A percentile compares a stretch with the other conserved stretches of the same genome.
Evolutionary conservation across 2,888 invertebrate genomes (phyloP).

Genomic region (Crioceris asparagi): DNA sequence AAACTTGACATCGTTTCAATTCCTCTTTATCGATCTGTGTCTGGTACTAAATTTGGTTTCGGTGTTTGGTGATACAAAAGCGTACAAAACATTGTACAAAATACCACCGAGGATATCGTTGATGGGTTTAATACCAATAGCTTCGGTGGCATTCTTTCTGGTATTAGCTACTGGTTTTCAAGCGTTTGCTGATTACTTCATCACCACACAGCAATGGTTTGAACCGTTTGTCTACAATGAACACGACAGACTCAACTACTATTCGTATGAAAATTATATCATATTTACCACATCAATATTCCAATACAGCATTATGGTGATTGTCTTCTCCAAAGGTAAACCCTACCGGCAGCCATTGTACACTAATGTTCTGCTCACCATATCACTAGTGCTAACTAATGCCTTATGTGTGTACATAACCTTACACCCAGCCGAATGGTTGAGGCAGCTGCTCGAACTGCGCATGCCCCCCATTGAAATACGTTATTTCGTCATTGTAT

Average conservation of each 20-base stretch:
- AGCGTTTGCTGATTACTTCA: conserved; percentile 37
- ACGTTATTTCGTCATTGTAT: conserved; percentile 38
- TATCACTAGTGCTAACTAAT: conserved; percentile 40
- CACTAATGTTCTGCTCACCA: conserved; percentile 45
- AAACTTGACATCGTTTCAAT: conserved; percentile 52
- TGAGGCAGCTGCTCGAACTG: conserved; percentile 49
- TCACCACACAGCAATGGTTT: conserved; percentile 47
- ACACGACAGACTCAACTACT: conserved; percentile 23
- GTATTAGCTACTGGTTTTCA: conserved; percentile 41
- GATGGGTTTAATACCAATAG: conserved; percentile 41
- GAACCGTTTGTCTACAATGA: conserved; percentile 37
- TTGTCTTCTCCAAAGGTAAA: conserved; percentile 54
- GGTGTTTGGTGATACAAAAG: conserved; percentile 52
- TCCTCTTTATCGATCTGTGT: conserved; percentile 55
- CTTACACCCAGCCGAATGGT: conserved; percentile 39
- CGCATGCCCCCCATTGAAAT: conserved; percentile 48
- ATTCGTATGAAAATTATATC: conserved; percentile 51
- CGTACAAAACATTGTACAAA: conserved; percentile 39
- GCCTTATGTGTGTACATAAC: conserved; percentile 43
- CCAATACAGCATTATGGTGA: conserved; percentile 54
- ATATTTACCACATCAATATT: conserved; percentile 52
- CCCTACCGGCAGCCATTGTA: conserved; percentile 53
- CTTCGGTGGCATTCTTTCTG: conserved; percentile 46
- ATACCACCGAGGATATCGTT: conserved; percentile 46
- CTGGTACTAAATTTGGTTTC: conserved; percentile 51